Conservation (phyloP, 1,140 invertebrate genomes). For the Vollenhovia emeryi region DNA sequence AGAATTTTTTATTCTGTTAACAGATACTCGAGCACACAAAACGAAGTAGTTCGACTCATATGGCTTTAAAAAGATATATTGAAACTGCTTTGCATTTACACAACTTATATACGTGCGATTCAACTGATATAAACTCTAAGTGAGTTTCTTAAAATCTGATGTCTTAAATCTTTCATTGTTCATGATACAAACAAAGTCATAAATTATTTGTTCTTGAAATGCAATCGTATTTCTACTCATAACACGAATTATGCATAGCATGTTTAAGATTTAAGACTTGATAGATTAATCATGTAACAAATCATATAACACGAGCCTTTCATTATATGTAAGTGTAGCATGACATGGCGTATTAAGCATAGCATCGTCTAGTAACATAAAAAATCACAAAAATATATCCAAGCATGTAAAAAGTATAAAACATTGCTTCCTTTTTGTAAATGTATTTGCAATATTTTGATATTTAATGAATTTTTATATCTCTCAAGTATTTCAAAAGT, state of each 20-base stretch:
- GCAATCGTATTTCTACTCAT: not conserved
- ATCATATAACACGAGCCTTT: too few relatives aligned
- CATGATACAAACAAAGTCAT: not conserved
- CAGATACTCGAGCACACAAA: conserved; percentile 88
- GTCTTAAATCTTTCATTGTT: not conserved
- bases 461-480: not conserved
- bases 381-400: not conserved
- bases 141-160: conserved; percentile 76
- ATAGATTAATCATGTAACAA: too few relatives aligned
- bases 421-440: not conserved
- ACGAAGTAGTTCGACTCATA: conserved; percentile 86
- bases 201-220: not conserved
- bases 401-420: not conserved
- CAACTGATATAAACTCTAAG: conserved; percentile 84
- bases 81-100: conserved; percentile 87
- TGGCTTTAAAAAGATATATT: conserved; percentile 91
- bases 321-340: too few relatives aligned
- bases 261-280: not conserved
- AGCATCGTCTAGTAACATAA: too few relatives aligned
- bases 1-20: not conserved
- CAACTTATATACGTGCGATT: conserved; percentile 88
- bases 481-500: not conserved
- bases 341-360: too few relatives aligned
- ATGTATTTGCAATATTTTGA: not conserved
- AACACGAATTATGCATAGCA: not conserved